Evolutionary conservation across 1,140 invertebrate genomes (phyloP), one percentile per base, ranked within the genome.

Genomic region (Cotesia vestalis): DNA sequence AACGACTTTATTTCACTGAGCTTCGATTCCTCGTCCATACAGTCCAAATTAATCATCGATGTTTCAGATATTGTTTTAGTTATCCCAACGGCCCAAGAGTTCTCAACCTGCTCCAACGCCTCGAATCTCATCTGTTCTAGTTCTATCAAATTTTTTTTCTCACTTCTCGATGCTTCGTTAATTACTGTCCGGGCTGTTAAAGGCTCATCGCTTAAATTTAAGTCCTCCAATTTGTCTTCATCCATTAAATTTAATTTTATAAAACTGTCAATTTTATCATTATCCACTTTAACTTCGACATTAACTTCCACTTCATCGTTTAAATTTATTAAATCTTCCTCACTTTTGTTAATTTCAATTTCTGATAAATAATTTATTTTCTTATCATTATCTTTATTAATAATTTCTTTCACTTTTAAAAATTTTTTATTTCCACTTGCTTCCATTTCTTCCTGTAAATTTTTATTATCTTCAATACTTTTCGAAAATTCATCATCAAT

Each of bases 221-320:
- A 55, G n/a, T 55, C 17, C 9, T 59, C 35, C 6, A 60, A 46
- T 17, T 9, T 46, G 9, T 60, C 55, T 4, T 60, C 59, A 46
- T 46, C 40, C 6, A 46, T 46, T 46, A 46, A 46, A 46, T 46
- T 46, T 9, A 46, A 46, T 46, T 46, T 46, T 2, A 9, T 11
- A 46, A 46, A 46, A 46, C 11, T 11, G 2, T 46, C 11, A 9
- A 46, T 46, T 46, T 46, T 46, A 9, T 46, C 40, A 6, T 46
- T 46, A 11, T 46, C 40, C 3, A 46, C 11, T 46, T 46, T 46
- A 9, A 46, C 20, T 72, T 46, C 8, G 2, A 46, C 11, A 9
- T 46, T 46, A 9, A 46, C 20, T 72, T 62, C 62, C 59, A 38
- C 5, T 53, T 64, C 34, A 64, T 17, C n/a, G 27, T 68, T 53